Base-by-base conservation (phyloP, 2,888 invertebrate genomes). In the Pterobdella sp. region DNA sequence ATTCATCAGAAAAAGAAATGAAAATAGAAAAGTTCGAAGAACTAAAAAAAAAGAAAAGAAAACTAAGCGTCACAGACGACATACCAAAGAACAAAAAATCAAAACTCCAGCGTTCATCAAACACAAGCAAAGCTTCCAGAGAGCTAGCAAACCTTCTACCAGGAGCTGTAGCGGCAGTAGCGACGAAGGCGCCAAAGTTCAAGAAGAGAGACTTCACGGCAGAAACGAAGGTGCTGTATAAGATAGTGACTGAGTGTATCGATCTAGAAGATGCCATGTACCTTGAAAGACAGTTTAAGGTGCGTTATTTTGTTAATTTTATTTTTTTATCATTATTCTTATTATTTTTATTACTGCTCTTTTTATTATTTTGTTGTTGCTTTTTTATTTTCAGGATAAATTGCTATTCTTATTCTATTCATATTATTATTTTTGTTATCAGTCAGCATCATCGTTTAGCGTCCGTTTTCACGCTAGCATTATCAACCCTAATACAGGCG, bases 101-200 rank as follows among this genome's bases (percentile, higher is more conserved):
- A 42, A 42, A 22, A 42, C 32, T 36, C 3, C 10, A 52, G n/a
- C n/a, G n/a, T n/a, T n/a, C n/a, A n/a, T n/a, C n/a, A n/a, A 67
- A 32, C 34, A 72, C n/a, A 32, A 29, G 32, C 56, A 72, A 74
- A 42, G 35, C 35, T 31, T 66, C 74, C 34, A 4, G 74, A 60
- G 74, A 74, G 68, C 63, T 74, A 26, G 72, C 71, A 14, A 74
- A 72, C 56, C 60, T 74, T 14, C 60, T 74, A 2, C 72, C 72
- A 63, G 42, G 52, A 1, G 66, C 35, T 42, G 65, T 72, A 0
- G 29, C 60, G 0, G 32, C 60, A 18, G 65, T 52, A 10, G 66
- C 42, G 2, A 1, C 63, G 2, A 71, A 63, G 32, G 32, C 63
- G 18, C 26, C 49, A 3, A 52, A 56, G 64, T 74, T 60, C 49